A percentile compares a stretch with the other conserved stretches of the same genome.
phyloP scores from a whole-genome alignment of 2,797 vertebrate species.

The Chaetophractus vellerosus region DNA sequence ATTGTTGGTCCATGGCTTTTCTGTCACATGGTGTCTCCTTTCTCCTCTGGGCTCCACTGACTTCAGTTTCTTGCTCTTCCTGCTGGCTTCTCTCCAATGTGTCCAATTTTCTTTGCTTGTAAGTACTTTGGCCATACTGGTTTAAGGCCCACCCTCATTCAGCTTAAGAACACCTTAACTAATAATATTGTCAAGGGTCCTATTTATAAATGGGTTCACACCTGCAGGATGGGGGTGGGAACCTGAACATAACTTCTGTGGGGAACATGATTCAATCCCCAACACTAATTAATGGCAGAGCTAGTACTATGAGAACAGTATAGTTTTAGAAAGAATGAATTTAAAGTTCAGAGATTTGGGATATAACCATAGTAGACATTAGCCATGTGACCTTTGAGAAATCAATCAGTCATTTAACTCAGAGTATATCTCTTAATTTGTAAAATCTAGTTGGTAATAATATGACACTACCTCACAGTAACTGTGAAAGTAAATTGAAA shows the following conservation, averaged over 20 bases:
- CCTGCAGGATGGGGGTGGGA: no score
- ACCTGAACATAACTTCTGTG: no score
- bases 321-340: not conserved
- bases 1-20: no score
- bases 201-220: no score
- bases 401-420: conserved; percentile 26
- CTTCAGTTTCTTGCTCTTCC: no score
- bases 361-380: not conserved
- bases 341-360: not conserved
- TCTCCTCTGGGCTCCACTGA: not conserved
- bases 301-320: not conserved
- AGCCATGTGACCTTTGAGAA: not conserved
- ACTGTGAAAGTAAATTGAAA: conserved; percentile 17
- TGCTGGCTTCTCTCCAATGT: no score
- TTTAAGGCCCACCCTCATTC: no score
- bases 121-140: no score
- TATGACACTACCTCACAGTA: not conserved
- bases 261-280: no score
- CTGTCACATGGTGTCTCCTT: not conserved
- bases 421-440: conserved; percentile 26
- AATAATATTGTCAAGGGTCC: no score
- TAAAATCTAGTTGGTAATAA: not conserved
- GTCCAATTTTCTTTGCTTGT: no score
- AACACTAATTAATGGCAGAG: not conserved
- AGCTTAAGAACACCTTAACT: no score